Percentiles rank a stretch among this genome's conserved stretches.
Evolutionary conservation across 2,113 vertebrate species (phyloP).

Genomic region (Penelope pileata): DNA sequence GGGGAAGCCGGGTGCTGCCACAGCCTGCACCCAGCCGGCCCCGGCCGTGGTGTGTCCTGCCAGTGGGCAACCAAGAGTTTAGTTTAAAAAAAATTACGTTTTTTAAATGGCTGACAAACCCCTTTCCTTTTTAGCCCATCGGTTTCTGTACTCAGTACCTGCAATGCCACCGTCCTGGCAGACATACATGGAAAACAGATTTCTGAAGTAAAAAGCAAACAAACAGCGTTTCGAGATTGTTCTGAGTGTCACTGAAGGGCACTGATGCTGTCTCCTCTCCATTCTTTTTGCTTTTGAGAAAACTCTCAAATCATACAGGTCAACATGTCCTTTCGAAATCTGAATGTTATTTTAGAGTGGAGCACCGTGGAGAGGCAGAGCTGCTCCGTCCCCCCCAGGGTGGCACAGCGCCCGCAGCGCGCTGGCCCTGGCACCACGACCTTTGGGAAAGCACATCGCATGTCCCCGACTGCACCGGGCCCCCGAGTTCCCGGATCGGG

Average conservation of each 20-base stretch:
- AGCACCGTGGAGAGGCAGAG: fast-evolving
- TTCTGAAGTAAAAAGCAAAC: not conserved
- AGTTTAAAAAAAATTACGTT: not conserved
- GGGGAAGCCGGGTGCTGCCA: not conserved
- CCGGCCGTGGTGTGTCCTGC: fast-evolving
- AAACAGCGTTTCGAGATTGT: not conserved
- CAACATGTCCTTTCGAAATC: fast-evolving
- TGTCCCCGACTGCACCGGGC: not conserved
- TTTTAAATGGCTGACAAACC: not conserved
- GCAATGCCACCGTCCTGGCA: not conserved
- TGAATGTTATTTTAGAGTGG: fast-evolving
- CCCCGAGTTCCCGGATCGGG: not conserved
- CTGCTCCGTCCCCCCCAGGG: not conserved
- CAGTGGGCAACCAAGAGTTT: not conserved
- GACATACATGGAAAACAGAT: not conserved
- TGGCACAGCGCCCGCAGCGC: fast-evolving
- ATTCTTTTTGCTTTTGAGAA: not conserved
- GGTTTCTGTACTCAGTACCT: not conserved
- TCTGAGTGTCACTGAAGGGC: slow-evolving; percentile 13
- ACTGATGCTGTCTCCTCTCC: not conserved
- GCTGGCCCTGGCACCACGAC: not conserved
- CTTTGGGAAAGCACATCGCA: not conserved
- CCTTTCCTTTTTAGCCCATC: not conserved
- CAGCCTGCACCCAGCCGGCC: not conserved
- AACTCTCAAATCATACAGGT: not conserved